A percentile compares a stretch with the other conserved stretches of the same genome.
Evolutionary conservation across 2,113 vertebrate species (phyloP).

Genomic region (Panthera uncia): DNA sequence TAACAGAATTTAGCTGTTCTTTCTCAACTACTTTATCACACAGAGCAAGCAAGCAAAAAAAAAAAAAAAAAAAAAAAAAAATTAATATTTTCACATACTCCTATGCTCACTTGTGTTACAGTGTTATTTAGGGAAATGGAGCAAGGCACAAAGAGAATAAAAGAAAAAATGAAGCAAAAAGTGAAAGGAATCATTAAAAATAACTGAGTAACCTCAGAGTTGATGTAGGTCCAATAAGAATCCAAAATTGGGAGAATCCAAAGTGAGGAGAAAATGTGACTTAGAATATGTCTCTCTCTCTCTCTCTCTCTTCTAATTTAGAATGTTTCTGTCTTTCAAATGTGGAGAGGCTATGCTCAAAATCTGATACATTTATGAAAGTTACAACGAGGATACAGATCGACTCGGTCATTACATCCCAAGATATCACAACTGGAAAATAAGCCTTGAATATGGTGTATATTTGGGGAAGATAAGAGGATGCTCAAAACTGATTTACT

Average conservation of each 20-base stretch:
- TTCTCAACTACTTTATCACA: not conserved
- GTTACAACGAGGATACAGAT: not conserved
- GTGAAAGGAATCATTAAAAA: not conserved
- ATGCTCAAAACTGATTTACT: not conserved
- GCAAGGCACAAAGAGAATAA: not conserved
- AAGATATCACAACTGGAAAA: not conserved
- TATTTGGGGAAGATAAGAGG: not conserved
- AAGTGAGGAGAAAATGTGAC: not conserved
- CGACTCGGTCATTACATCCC: not conserved
- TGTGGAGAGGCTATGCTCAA: not conserved
- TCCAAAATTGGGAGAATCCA: not conserved
- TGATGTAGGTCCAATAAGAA: not conserved
- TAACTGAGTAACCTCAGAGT: not conserved
- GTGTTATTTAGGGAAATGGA: not conserved
- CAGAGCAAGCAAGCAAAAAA: not conserved
- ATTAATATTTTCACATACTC: not conserved
- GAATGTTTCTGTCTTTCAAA: not conserved
- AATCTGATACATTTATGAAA: not conserved
- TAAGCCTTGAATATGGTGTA: not conserved
- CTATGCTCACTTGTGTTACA: not conserved
- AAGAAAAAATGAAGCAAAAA: not conserved
- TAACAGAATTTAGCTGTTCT: not conserved
- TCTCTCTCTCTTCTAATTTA: not conserved
- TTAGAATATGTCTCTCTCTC: not conserved
- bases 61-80: not conserved